Evolutionary conservation across 2,113 vertebrate genomes (phyloP).

Genomic region (Atlantisia rogersi): DNA sequence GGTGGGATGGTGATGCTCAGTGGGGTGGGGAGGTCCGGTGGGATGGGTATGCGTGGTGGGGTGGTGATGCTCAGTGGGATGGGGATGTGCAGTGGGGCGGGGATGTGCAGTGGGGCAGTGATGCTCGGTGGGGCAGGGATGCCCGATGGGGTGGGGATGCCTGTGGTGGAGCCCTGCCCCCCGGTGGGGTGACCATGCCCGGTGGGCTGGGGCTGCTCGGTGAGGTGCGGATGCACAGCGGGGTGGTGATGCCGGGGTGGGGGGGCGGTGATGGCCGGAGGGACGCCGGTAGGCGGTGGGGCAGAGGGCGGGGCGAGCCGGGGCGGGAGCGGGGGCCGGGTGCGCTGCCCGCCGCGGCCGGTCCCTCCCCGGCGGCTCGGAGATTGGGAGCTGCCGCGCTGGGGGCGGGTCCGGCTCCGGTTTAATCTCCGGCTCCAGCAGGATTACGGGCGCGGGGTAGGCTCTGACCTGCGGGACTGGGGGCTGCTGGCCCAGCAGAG

Average conservation of each 20-base stretch:
- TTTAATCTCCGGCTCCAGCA: slow-evolving; percentile 62
- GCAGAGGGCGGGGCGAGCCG: neutral
- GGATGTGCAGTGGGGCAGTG: too few species aligned
- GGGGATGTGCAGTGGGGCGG: too few species aligned
- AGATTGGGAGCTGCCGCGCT: slow-evolving; percentile 22
- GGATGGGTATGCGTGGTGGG: neutral
- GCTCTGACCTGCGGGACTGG: neutral
- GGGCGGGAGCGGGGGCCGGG: neutral
- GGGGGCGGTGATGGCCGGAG: neutral
- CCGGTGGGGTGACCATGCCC: neutral
- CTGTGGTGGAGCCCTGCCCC: too few species aligned
- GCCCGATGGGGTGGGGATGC: neutral
- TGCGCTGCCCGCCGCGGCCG: neutral
- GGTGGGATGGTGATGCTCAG: neutral
- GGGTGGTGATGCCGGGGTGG: too few species aligned
- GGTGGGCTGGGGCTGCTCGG: too few species aligned
- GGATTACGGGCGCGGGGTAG: slow-evolving; percentile 28
- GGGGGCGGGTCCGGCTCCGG: slow-evolving; percentile 43
- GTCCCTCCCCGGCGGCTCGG: neutral
- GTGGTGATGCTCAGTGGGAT: too few species aligned
- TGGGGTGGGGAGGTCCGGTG: accelerated
- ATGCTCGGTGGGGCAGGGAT: neutral
- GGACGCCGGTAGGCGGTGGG: neutral
- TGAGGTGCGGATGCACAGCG: too few species aligned
- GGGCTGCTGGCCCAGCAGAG: neutral